These are phyloP conservation scores for Mastomys coucha DNA, from an alignment of 2,113 vertebrate species.

Conservation along the genomic window DNA sequence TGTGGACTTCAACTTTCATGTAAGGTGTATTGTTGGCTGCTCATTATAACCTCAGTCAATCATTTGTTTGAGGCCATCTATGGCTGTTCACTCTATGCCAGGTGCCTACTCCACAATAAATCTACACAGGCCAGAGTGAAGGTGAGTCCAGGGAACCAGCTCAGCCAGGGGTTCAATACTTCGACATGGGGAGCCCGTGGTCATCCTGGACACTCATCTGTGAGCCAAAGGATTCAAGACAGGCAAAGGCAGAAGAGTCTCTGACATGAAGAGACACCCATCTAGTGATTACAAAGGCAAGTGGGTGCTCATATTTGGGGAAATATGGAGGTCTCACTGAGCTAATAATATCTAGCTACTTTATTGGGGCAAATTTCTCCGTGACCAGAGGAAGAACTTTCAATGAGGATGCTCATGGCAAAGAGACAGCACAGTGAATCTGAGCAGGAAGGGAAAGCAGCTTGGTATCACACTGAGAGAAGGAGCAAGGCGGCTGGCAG, in stretches of 20 bases:
- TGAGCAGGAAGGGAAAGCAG: background rate
- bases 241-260: background rate
- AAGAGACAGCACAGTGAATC: background rate
- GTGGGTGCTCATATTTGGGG: too few species aligned
- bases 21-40: background rate
- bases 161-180: background rate
- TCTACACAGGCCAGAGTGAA: background rate
- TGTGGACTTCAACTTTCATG: constrained; percentile 12
- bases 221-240: background rate
- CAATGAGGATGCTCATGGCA: background rate
- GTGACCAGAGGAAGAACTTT: background rate
- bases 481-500: background rate
- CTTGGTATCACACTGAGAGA: background rate
- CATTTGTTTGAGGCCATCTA: background rate
- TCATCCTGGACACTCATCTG: background rate
- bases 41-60: background rate
- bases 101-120: background rate
- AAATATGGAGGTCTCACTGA: background rate
- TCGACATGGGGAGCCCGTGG: background rate
- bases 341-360: background rate
- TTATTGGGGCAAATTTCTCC: background rate
- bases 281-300: background rate
- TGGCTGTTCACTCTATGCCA: background rate
- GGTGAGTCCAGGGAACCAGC: background rate
- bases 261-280: background rate